phyloP scores from a whole-genome alignment of 2,888 invertebrate species.

The Lamellibrachia columna region DNA sequence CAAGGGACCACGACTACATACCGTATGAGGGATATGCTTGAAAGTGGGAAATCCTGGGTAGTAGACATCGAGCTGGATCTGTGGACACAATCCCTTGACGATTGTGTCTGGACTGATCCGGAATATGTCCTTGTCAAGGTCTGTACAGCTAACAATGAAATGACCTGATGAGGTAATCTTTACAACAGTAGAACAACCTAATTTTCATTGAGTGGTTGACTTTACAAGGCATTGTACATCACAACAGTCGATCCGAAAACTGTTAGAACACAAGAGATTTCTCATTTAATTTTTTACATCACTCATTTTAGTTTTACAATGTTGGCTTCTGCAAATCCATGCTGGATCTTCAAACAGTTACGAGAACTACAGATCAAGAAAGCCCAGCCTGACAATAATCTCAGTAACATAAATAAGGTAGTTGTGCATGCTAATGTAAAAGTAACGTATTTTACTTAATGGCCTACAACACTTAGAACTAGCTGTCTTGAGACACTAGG shows the following conservation, averaged over 20 bases:
- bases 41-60: slow-evolving; percentile 94
- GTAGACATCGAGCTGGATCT: slow-evolving; percentile 75
- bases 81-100: slow-evolving; percentile 77
- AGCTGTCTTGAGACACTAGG: neutral
- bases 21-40: slow-evolving; percentile 82
- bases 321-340: too few relatives aligned
- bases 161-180: neutral
- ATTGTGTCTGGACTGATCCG: slow-evolving; percentile 68
- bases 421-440: neutral
- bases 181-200: too few relatives aligned
- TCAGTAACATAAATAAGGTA: too few relatives aligned
- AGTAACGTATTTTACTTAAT: neutral
- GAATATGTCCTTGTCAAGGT: slow-evolving; percentile 59
- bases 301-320: too few relatives aligned
- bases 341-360: too few relatives aligned
- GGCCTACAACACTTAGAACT: neutral
- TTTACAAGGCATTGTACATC: too few relatives aligned
- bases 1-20: slow-evolving; percentile 64
- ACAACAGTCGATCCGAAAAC: too few relatives aligned
- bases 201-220: too few relatives aligned
- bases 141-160: slow-evolving; percentile 50
- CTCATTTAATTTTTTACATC: too few relatives aligned
- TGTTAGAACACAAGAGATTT: too few relatives aligned
- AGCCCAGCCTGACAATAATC: too few relatives aligned
- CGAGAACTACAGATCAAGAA: too few relatives aligned